A percentile compares a stretch with the other conserved stretches of the same genome.
Conservation (phyloP, 2,797 vertebrate genomes). For the Nyctibius grandis region DNA sequence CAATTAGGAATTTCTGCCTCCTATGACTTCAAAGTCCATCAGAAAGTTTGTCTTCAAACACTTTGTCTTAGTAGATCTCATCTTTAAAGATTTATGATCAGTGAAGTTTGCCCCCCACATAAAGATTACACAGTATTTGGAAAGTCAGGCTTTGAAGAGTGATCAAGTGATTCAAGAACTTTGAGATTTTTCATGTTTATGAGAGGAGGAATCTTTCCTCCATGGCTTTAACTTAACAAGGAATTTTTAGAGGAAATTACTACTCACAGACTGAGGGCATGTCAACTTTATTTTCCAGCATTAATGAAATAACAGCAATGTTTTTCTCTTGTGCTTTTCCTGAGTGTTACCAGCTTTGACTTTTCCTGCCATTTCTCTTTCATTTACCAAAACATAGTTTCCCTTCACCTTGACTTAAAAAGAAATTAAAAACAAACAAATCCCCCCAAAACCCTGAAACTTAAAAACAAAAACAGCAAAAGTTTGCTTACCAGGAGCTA, state of each 20-base stretch:
- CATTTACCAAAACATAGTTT: background rate
- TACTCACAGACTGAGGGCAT: background rate
- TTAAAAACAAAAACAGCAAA: background rate
- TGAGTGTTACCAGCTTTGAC: background rate
- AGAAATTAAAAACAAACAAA: background rate
- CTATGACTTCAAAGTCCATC: background rate
- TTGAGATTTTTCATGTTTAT: background rate
- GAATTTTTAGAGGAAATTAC: background rate
- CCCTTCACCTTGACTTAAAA: background rate
- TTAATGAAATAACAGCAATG: background rate
- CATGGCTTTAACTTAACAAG: background rate
- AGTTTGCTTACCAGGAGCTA: background rate
- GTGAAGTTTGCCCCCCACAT: background rate
- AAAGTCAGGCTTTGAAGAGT: background rate
- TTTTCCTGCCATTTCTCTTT: background rate
- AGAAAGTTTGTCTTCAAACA: background rate
- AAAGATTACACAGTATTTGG: background rate
- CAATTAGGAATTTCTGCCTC: background rate
- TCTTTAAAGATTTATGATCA: background rate
- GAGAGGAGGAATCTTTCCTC: background rate
- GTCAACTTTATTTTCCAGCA: background rate
- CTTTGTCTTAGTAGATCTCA: background rate
- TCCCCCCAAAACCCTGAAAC: too few species aligned
- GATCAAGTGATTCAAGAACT: background rate
- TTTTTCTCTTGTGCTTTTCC: background rate